These are phyloP conservation scores for Diadema setosum DNA, from an alignment of 35 echinoderm and acorn worm species.

Conservation along the genomic window DNA sequence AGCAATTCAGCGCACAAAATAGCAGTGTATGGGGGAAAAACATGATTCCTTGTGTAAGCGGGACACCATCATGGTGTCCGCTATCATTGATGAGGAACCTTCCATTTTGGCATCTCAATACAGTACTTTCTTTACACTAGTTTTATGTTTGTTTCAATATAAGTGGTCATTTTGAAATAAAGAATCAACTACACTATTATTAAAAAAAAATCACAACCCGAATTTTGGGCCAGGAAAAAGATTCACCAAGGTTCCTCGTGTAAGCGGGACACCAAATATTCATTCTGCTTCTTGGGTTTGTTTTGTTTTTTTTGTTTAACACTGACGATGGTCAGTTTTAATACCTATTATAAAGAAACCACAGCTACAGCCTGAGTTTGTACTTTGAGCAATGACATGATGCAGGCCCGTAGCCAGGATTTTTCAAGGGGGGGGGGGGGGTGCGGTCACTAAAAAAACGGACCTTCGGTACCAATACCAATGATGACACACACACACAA, in stretches of 20 bases:
- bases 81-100: not conserved
- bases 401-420: too few species aligned
- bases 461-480: too few species aligned
- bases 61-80: too few species aligned
- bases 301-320: not conserved
- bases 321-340: not conserved
- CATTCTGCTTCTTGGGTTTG: not conserved
- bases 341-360: not conserved
- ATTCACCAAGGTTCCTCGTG: too few species aligned
- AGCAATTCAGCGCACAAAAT: not conserved
- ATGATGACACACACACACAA: too few species aligned
- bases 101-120: not conserved
- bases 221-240: too few species aligned
- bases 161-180: too few species aligned
- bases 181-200: not conserved
- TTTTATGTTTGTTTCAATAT: not conserved
- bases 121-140: not conserved
- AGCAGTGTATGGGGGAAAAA: not conserved
- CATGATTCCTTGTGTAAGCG: not conserved
- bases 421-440: too few species aligned
- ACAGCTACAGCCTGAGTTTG: too few species aligned
- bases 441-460: too few species aligned
- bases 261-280: not conserved
- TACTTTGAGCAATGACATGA: too few species aligned
- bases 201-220: not conserved